These are phyloP conservation scores for Gryllus bimaculatus DNA, from an alignment of 1,140 invertebrate genomes.

Conservation along the genomic window DNA sequence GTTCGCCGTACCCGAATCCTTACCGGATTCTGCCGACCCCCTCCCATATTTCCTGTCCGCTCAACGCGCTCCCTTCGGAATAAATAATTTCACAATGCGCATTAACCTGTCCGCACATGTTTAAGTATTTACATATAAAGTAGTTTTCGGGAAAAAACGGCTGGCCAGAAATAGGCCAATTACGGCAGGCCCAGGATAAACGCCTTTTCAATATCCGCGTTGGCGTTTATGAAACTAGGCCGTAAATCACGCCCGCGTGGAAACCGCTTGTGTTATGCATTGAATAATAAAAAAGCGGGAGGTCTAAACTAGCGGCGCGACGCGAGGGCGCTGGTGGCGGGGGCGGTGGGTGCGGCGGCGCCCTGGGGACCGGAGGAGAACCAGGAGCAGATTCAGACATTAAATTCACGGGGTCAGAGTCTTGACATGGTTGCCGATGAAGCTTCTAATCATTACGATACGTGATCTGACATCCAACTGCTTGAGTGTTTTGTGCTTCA, in stretches of 20 bases:
- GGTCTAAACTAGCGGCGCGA: background rate
- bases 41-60: background rate
- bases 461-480: no score
- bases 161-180: background rate
- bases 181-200: background rate
- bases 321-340: background rate
- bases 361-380: no score
- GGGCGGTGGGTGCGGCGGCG: no score
- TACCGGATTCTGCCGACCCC: background rate
- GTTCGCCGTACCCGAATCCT: background rate
- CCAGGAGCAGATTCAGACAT: no score
- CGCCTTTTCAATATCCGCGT: background rate
- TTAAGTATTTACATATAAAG: constrained; percentile 2
- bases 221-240: background rate
- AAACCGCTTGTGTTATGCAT: background rate
- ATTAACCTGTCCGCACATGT: background rate
- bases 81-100: background rate
- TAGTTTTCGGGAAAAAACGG: background rate
- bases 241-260: background rate
- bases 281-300: background rate
- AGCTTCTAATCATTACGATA: no score
- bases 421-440: no score
- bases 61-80: background rate
- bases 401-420: no score
- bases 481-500: no score